Evolutionary conservation across 2,113 vertebrate species (phyloP).

Genomic region (Corythoichthys intestinalis): DNA sequence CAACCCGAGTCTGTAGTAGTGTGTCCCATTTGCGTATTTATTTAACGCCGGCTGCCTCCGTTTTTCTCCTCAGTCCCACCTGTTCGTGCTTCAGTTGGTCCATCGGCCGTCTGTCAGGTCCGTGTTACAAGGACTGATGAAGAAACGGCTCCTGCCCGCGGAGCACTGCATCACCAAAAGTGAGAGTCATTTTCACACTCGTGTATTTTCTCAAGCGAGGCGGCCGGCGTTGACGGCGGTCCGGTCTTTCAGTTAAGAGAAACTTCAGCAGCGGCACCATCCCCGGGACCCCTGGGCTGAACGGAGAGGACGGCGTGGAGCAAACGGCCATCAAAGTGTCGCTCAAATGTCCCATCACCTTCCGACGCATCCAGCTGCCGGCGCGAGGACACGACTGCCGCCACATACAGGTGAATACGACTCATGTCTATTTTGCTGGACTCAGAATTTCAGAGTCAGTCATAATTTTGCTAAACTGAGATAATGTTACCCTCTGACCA

Average conservation of each 20-base stretch:
- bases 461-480: too few relatives aligned
- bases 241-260: conserved; percentile 76
- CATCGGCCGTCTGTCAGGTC: conserved; percentile 89
- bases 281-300: conserved; percentile 83
- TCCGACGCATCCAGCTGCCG: conserved; percentile 90
- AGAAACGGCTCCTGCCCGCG: conserved; percentile 84
- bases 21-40: too few relatives aligned
- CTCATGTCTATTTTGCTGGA: too few relatives aligned
- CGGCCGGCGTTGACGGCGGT: too few relatives aligned
- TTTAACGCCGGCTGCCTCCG: too few relatives aligned
- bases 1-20: too few relatives aligned
- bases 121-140: conserved; percentile 90
- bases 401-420: conserved; percentile 58
- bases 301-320: conserved; percentile 89
- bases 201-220: background rate
- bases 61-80: conserved; percentile 77
- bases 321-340: conserved; percentile 93
- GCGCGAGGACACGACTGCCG: conserved; percentile 88
- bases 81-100: conserved; percentile 92
- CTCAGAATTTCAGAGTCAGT: too few relatives aligned
- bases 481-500: too few relatives aligned
- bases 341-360: conserved; percentile 92
- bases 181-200: conserved; percentile 56
- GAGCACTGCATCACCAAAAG: conserved; percentile 94
- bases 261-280: conserved; percentile 92